Conservation (phyloP, 2,888 invertebrate genomes). For the Punctoribates punctum region DNA sequence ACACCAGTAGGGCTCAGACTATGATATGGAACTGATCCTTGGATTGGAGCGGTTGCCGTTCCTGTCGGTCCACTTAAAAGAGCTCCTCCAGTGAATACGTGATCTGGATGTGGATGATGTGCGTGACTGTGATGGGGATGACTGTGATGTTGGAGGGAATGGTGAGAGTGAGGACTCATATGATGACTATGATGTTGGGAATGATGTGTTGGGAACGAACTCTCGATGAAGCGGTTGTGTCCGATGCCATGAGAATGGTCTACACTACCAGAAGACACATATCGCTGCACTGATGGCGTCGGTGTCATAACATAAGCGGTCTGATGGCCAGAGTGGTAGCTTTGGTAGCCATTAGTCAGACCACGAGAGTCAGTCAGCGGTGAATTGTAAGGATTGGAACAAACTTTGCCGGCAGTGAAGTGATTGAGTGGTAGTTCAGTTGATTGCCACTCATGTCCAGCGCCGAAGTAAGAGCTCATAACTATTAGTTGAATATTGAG, state of each 20-base stretch:
- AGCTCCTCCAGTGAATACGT: conserved; percentile 26
- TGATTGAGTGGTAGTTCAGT: conserved; percentile 31
- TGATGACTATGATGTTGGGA: conserved; percentile 14
- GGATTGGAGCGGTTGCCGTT: background rate
- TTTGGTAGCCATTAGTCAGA: conserved; percentile 27
- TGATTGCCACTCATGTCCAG: conserved; percentile 30
- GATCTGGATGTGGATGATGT: conserved; percentile 31
- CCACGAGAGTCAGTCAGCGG: background rate
- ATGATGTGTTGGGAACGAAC: conserved; percentile 16
- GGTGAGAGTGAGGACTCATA: conserved; percentile 12
- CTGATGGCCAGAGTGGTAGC: conserved; percentile 15
- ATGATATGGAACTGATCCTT: background rate
- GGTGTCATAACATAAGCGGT: conserved; percentile 28
- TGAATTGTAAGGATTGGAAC: conserved; percentile 4
- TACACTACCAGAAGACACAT: conserved; percentile 1
- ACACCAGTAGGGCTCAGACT: conserved; percentile 8
- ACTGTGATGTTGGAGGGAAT: conserved; percentile 3
- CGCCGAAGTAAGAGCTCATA: conserved; percentile 34
- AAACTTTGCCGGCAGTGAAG: conserved; percentile 19
- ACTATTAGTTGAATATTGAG: background rate
- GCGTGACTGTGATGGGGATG: conserved; percentile 29
- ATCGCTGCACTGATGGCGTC: background rate
- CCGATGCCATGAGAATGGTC: background rate
- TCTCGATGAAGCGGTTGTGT: conserved; percentile 31
- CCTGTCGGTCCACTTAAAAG: conserved; percentile 8